phyloP scores from a whole-genome alignment of 2,888 invertebrate species.

The Orthosia gracilis region DNA sequence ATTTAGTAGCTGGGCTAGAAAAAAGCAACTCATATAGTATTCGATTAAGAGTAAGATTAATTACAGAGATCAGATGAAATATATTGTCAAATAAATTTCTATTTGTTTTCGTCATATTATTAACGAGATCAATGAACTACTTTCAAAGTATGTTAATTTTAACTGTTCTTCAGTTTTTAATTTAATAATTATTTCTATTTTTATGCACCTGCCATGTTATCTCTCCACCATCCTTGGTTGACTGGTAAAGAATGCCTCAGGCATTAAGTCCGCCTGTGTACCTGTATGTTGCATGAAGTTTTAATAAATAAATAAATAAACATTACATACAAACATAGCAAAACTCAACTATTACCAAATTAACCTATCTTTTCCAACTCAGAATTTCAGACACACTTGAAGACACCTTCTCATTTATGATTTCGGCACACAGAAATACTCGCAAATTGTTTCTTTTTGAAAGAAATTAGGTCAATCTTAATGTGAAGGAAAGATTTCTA shows the following conservation, averaged over 20 bases:
- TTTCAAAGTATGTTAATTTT: no score
- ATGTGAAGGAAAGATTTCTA: conserved; percentile 36
- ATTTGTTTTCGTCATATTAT: background rate
- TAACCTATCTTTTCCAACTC: background rate
- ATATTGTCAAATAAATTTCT: background rate
- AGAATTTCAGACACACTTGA: background rate
- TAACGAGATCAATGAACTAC: background rate
- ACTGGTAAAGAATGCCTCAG: no score
- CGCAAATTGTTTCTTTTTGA: conserved; percentile 44
- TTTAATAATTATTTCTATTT: no score
- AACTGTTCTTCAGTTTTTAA: no score
- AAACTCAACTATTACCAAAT: conserved; percentile 1
- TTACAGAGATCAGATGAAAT: background rate
- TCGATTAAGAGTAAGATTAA: background rate
- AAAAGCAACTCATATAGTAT: background rate
- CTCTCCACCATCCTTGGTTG: no score
- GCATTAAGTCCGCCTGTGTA: no score
- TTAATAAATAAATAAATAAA: no score
- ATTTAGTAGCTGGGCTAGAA: no score
- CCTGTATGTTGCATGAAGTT: no score
- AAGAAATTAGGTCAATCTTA: conserved; percentile 45
- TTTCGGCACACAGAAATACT: conserved; percentile 23
- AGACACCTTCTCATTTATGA: conserved; percentile 16
- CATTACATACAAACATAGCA: background rate
- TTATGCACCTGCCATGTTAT: no score